Evolutionary conservation across 2,113 vertebrate species (phyloP).

Genomic region (Ctenodactylus gundi): DNA sequence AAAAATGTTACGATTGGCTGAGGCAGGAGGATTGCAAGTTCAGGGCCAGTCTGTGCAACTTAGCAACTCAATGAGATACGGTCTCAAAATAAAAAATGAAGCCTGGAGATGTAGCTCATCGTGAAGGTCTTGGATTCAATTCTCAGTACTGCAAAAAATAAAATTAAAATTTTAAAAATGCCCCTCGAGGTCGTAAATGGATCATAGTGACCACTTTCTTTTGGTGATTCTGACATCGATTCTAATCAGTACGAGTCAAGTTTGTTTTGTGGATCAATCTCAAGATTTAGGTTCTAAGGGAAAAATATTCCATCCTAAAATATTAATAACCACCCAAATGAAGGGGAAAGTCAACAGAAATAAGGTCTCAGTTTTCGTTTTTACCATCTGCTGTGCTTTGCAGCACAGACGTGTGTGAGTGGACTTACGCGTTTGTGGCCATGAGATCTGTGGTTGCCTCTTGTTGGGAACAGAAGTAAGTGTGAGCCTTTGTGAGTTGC

Average conservation of each 20-base stretch:
- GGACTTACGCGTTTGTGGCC: accelerated
- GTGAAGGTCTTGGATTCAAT: neutral
- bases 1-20: neutral
- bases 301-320: neutral
- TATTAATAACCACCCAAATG: neutral
- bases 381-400: neutral
- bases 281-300: neutral
- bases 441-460: neutral
- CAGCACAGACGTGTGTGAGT: accelerated
- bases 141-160: neutral
- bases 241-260: neutral
- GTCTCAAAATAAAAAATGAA: too few species aligned
- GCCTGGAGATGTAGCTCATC: too few species aligned
- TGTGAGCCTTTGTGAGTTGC: neutral
- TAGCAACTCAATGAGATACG: too few species aligned
- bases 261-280: neutral
- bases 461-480: neutral
- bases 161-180: neutral
- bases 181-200: neutral
- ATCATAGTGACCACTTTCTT: neutral
- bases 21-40: too few species aligned
- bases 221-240: neutral
- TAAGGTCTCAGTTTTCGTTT: neutral
- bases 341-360: too few species aligned
- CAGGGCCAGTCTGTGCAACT: too few species aligned